Conservation (phyloP, 2,888 invertebrate genomes). For the Synergus laeviventris region DNA sequence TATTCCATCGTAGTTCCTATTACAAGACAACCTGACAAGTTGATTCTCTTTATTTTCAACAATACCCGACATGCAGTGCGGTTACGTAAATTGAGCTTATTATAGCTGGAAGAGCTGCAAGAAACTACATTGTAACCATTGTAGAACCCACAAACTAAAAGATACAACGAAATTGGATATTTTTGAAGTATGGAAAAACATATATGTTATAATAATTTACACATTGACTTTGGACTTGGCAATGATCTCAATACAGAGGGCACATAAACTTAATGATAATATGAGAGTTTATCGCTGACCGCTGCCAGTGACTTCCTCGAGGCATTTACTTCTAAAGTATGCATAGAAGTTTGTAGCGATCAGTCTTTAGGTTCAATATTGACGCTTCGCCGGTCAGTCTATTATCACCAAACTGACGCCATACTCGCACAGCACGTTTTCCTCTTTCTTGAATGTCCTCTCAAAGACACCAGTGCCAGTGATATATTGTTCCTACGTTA, state of each 20-base stretch:
- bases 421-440: constrained; percentile 47
- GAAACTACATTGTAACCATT: neutral
- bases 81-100: constrained; percentile 20
- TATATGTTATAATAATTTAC: neutral
- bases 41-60: constrained; percentile 30
- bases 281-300: constrained; percentile 21
- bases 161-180: neutral
- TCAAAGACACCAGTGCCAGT: constrained; percentile 46
- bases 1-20: constrained; percentile 15
- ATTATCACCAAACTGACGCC: constrained; percentile 59
- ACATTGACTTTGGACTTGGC: neutral
- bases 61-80: constrained; percentile 26
- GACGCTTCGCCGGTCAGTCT: constrained; percentile 60
- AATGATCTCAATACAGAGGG: neutral
- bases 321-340: constrained; percentile 18
- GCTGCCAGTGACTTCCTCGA: neutral
- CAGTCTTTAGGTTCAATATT: constrained; percentile 59
- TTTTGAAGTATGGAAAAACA: neutral
- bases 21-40: constrained; percentile 15
- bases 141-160: neutral
- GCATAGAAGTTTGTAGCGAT: constrained; percentile 45
- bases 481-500: neutral
- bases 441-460: constrained; percentile 41
- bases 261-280: constrained; percentile 25
- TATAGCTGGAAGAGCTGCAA: neutral